Conservation (phyloP, 2,113 vertebrate species). For the Gambusia affinis region DNA sequence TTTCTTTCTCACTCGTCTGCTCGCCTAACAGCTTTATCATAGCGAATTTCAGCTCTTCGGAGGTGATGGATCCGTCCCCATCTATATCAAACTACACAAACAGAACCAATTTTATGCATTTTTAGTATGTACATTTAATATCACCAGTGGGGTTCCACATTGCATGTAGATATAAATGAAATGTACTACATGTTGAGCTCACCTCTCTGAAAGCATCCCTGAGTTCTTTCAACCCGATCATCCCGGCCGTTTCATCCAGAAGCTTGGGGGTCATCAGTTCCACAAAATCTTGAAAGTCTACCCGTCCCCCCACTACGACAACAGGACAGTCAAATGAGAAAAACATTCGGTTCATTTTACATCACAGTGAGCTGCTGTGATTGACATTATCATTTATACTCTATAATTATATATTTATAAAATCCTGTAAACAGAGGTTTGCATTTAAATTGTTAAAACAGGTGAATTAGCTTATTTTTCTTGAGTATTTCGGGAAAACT, state of each 20-base stretch:
- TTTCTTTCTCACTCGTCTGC: conserved; percentile 77
- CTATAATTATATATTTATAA: background rate
- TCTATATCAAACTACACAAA: conserved; percentile 85
- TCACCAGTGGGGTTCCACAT: conserved; percentile 39
- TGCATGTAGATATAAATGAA: background rate
- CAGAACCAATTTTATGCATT: background rate
- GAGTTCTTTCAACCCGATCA: conserved; percentile 89
- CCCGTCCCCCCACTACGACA: conserved; percentile 83
- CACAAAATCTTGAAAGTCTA: conserved; percentile 88
- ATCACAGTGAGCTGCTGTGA: background rate
- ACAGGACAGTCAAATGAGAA: background rate
- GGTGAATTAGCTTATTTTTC: background rate
- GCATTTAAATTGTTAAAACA: background rate
- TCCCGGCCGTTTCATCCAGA: conserved; percentile 86
- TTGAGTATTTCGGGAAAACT: background rate
- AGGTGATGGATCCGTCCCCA: conserved; percentile 84
- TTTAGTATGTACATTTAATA: background rate
- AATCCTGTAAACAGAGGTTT: background rate
- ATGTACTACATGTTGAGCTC: conserved; percentile 25
- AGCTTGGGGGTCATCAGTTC: conserved; percentile 88
- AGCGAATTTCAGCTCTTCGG: conserved; percentile 81
- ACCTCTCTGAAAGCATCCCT: conserved; percentile 89
- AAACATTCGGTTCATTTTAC: background rate
- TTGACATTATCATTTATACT: background rate
- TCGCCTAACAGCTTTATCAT: conserved; percentile 85